Conservation (phyloP, 2,888 invertebrate genomes). For the Prosapia bicincta region DNA sequence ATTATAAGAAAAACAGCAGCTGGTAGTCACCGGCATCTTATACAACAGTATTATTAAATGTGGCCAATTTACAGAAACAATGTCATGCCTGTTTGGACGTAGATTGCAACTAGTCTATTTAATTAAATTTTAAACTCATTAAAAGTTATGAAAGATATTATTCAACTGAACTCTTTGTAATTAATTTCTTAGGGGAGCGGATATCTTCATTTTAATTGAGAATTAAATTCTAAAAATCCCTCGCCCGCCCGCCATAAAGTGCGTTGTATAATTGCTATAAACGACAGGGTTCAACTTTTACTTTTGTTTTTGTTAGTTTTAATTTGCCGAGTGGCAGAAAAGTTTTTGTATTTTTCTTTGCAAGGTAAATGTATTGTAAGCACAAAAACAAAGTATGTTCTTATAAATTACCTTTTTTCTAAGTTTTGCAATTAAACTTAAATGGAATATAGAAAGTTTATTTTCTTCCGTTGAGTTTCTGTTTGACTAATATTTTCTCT, state of each 20-base stretch:
- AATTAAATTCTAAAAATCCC: neutral
- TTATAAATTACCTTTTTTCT: no score
- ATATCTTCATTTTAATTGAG: neutral
- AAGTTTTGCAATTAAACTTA: no score
- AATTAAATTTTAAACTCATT: neutral
- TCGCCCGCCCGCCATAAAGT: neutral
- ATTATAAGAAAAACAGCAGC: no score
- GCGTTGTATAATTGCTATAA: neutral
- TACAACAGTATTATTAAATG: no score
- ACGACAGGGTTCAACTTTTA: neutral
- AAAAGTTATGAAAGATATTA: neutral
- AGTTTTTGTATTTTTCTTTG: no score
- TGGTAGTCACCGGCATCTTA: no score
- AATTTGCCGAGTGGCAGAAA: no score
- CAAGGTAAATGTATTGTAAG: no score
- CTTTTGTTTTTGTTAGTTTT: neutral
- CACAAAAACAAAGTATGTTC: no score
- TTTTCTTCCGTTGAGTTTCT: no score
- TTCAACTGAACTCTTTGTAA: neutral
- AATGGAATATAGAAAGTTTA: no score
- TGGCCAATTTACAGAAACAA: neutral
- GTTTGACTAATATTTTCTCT: no score
- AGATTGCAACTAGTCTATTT: neutral
- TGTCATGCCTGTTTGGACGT: neutral
- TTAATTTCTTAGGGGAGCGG: neutral